These are phyloP conservation scores for Chesias legatella DNA, from an alignment of 2,888 invertebrate species.

Conservation along the genomic window DNA sequence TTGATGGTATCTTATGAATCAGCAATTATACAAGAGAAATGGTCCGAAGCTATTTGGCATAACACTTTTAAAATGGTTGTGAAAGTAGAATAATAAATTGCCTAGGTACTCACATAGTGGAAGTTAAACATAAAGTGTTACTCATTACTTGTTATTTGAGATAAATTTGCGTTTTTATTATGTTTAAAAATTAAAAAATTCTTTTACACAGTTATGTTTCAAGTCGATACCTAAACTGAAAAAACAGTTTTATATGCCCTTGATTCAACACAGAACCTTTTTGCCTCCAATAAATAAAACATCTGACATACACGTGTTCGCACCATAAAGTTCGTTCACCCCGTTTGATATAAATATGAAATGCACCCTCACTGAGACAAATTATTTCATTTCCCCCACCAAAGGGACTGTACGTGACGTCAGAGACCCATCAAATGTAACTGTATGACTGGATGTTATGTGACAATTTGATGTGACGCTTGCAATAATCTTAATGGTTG, in stretches of 20 bases:
- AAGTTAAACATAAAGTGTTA: too few relatives aligned
- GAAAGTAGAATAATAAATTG: too few relatives aligned
- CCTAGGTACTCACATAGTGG: too few relatives aligned
- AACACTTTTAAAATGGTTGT: constrained; percentile 4
- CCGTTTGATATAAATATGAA: constrained; percentile 65
- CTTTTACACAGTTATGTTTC: too few relatives aligned
- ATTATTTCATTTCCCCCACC: constrained; percentile 79
- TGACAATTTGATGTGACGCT: constrained; percentile 57
- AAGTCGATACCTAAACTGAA: too few relatives aligned
- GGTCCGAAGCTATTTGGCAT: constrained; percentile 17
- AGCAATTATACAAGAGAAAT: constrained; percentile 27
- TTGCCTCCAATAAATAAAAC: neutral
- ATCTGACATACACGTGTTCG: constrained; percentile 6
- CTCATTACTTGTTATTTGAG: too few relatives aligned
- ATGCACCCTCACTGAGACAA: constrained; percentile 78
- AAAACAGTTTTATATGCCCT: too few relatives aligned
- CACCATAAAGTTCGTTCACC: constrained; percentile 57
- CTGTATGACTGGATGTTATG: constrained; percentile 55
- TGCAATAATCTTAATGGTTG: constrained; percentile 45
- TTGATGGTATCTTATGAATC: constrained; percentile 29
- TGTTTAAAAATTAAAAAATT: too few relatives aligned
- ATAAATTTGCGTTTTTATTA: too few relatives aligned
- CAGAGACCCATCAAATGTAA: constrained; percentile 60
- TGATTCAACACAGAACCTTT: too few relatives aligned
- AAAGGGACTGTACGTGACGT: constrained; percentile 71